phyloP scores from a whole-genome alignment of 2,888 invertebrate genomes.

The Parnassius apollo region DNA sequence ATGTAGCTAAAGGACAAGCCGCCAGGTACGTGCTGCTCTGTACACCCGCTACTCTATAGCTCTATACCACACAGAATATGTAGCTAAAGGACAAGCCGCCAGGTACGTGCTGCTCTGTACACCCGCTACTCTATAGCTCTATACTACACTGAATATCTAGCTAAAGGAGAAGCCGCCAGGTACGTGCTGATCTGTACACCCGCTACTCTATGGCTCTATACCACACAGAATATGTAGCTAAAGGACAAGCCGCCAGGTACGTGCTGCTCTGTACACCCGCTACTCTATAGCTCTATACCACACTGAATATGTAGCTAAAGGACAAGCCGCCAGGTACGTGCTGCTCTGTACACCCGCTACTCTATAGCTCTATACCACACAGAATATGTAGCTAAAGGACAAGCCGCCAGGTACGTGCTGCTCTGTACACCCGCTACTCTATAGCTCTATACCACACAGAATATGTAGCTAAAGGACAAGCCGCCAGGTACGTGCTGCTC shows the following conservation, averaged over 20 bases:
- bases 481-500: slow-evolving; percentile 7
- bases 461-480: background rate
- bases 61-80: background rate
- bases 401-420: slow-evolving; percentile 10
- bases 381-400: background rate
- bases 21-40: background rate
- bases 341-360: background rate
- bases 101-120: background rate
- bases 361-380: background rate
- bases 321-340: slow-evolving; percentile 13
- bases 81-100: slow-evolving; percentile 4
- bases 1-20: slow-evolving; percentile 1
- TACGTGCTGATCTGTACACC: background rate
- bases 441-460: background rate
- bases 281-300: background rate
- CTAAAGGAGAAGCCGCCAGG: slow-evolving; percentile 10
- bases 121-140: background rate
- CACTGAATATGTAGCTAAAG: too few species aligned
- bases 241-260: slow-evolving; percentile 11
- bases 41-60: background rate
- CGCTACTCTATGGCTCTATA: background rate
- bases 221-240: too few species aligned
- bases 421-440: background rate
- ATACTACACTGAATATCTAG: too few species aligned
- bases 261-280: background rate